A percentile compares a stretch with the other conserved stretches of the same genome.
These are phyloP conservation scores for Actinostola sp. DNA, from an alignment of 92 coral and sea anemone species.

Conservation along the genomic window DNA sequence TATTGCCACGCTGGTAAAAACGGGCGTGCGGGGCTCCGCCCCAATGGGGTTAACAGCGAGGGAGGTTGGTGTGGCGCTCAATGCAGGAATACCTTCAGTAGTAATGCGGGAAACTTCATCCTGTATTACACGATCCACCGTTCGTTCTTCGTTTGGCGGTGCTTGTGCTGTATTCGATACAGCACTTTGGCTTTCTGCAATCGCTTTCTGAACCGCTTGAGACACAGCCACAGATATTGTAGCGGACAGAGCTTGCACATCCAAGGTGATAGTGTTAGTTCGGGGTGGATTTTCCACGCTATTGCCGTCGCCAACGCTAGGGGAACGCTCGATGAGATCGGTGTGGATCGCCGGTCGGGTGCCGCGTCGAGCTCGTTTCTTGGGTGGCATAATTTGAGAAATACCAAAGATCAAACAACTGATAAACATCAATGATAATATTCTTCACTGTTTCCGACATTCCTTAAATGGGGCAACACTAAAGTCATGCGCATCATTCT, in stretches of 20 bases:
- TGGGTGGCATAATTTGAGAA: not conserved
- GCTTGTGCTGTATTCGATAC: no score
- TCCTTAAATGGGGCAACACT: not conserved
- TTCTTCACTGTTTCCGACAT: not conserved
- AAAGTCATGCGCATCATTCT: not conserved
- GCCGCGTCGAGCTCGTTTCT: not conserved
- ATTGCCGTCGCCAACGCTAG: not conserved
- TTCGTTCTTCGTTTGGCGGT: not conserved
- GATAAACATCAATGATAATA: not conserved
- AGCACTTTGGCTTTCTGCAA: no score
- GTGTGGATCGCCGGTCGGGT: no score
- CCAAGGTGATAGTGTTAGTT: no score
- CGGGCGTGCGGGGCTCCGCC: constrained; percentile 29
- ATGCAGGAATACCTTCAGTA: constrained; percentile 12
- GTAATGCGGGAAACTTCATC: not conserved
- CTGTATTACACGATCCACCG: not conserved
- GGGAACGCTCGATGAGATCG: not conserved
- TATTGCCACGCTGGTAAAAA: constrained; percentile 36
- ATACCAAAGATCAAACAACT: not conserved
- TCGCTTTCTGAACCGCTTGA: no score
- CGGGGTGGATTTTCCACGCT: not conserved
- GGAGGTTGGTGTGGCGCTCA: no score
- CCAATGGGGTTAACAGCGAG: constrained; percentile 16
- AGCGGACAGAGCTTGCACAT: no score
- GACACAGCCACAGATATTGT: no score